Conservation (phyloP, 2,113 vertebrate genomes). For the Corythoichthys haematopterus region DNA sequence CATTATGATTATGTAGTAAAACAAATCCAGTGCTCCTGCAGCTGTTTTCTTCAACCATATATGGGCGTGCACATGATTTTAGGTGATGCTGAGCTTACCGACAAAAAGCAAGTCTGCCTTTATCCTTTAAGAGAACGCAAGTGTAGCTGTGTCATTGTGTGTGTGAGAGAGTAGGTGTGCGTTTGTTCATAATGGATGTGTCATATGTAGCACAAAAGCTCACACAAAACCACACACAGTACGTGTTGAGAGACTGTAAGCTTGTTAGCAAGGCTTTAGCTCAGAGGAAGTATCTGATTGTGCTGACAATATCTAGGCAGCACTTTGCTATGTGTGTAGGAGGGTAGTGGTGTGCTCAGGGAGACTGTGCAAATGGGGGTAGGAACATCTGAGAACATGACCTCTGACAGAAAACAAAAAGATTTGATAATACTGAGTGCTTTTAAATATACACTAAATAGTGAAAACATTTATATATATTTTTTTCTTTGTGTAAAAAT, state of each 20-base stretch:
- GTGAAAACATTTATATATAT: not conserved
- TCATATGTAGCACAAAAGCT: slow-evolving; percentile 19
- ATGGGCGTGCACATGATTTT: slow-evolving; percentile 16
- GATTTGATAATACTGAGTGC: not conserved
- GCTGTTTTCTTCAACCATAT: slow-evolving; percentile 11
- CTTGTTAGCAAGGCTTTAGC: slow-evolving; percentile 53
- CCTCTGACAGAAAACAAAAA: not conserved
- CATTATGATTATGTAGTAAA: slow-evolving; percentile 49
- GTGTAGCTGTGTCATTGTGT: not conserved
- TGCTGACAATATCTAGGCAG: slow-evolving; percentile 30
- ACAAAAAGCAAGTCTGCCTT: slow-evolving; percentile 46
- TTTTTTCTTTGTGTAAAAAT: not conserved
- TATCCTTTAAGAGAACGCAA: slow-evolving; percentile 39
- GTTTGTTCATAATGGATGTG: slow-evolving; percentile 11
- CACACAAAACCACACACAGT: slow-evolving; percentile 22
- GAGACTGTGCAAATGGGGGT: not conserved
- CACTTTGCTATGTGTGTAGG: slow-evolving; percentile 11
- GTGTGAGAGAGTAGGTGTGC: not conserved
- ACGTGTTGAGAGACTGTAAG: slow-evolving; percentile 43
- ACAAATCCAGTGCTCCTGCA: slow-evolving; percentile 34
- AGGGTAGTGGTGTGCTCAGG: slow-evolving; percentile 4
- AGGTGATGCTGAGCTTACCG: slow-evolving; percentile 36
- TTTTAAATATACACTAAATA: not conserved
- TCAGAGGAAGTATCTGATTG: slow-evolving; percentile 44
- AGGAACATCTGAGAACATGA: not conserved